Conservation (phyloP, 2,113 vertebrate genomes). For the Planiliza haematocheilus region DNA sequence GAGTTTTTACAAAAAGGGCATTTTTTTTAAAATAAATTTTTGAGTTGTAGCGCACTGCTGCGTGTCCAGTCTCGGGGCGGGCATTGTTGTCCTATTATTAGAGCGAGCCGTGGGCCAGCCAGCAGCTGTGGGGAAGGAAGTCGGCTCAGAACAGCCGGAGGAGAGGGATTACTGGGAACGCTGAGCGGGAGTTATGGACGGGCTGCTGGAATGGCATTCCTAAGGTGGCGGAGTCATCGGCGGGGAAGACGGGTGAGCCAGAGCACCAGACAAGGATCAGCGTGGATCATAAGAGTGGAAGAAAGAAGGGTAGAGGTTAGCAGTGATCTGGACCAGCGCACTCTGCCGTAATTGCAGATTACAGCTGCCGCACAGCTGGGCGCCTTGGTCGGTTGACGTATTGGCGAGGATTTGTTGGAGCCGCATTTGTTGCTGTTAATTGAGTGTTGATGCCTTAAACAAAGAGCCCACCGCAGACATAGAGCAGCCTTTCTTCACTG, state of each 20-base stretch:
- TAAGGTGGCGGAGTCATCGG: conserved; percentile 40
- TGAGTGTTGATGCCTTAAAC: too few relatives aligned
- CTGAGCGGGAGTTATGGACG: conserved; percentile 67
- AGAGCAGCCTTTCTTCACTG: too few relatives aligned
- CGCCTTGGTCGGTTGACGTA: not conserved
- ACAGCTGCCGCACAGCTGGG: conserved; percentile 9
- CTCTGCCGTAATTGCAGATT: conserved; percentile 32
- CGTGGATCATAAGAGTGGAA: conserved; percentile 25
- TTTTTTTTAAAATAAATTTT: not conserved
- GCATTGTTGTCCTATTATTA: conserved; percentile 86
- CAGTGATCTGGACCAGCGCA: conserved; percentile 13
- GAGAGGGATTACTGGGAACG: conserved; percentile 72
- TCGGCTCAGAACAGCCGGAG: conserved; percentile 69
- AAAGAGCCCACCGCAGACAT: too few relatives aligned
- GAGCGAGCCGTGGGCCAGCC: conserved; percentile 52
- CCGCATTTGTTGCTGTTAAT: too few relatives aligned
- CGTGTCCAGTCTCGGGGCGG: conserved; percentile 57
- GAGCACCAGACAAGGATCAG: conserved; percentile 34
- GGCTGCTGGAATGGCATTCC: conserved; percentile 69
- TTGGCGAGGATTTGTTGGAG: not conserved
- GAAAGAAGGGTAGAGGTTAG: conserved; percentile 20
- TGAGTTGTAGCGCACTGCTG: conserved; percentile 21
- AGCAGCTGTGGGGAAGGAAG: conserved; percentile 83
- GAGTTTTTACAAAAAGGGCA: too few relatives aligned
- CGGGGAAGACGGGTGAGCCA: conserved; percentile 37